These are phyloP conservation scores for Trichonephila clavata DNA, from an alignment of 1,140 invertebrate species.

Conservation along the genomic window DNA sequence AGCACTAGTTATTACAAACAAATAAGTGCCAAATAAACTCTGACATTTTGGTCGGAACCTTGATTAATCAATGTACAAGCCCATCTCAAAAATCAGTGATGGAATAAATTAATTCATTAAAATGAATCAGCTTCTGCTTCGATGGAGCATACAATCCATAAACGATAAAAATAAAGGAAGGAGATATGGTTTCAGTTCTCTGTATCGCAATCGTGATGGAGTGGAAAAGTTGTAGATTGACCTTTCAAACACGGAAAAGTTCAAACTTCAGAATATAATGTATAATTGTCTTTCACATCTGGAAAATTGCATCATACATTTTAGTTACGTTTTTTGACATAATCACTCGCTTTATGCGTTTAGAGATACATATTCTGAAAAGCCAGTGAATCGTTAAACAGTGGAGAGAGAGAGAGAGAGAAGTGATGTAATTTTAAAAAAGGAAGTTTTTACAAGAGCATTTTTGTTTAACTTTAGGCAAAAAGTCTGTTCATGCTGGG, in stretches of 20 bases:
- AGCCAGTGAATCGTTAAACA: neutral
- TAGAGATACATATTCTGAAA: neutral
- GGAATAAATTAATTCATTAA: neutral
- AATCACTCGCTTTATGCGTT: neutral
- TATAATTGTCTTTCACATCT: neutral
- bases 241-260: neutral
- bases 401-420: too few relatives aligned
- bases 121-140: neutral
- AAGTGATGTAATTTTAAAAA: neutral
- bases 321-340: neutral
- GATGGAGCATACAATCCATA: neutral
- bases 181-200: neutral
- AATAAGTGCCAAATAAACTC: too few relatives aligned
- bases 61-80: too few relatives aligned
- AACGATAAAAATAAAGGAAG: neutral
- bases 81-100: neutral
- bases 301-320: neutral
- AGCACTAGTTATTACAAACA: too few relatives aligned
- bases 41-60: too few relatives aligned
- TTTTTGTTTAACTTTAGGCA: neutral
- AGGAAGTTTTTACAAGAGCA: neutral
- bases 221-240: neutral
- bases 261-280: neutral
- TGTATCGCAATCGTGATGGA: neutral
- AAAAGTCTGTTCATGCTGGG: neutral